A percentile compares a stretch with the other conserved stretches of the same genome.
phyloP scores from a whole-genome alignment of 2,797 vertebrate genomes.

The Argya squamiceps region DNA sequence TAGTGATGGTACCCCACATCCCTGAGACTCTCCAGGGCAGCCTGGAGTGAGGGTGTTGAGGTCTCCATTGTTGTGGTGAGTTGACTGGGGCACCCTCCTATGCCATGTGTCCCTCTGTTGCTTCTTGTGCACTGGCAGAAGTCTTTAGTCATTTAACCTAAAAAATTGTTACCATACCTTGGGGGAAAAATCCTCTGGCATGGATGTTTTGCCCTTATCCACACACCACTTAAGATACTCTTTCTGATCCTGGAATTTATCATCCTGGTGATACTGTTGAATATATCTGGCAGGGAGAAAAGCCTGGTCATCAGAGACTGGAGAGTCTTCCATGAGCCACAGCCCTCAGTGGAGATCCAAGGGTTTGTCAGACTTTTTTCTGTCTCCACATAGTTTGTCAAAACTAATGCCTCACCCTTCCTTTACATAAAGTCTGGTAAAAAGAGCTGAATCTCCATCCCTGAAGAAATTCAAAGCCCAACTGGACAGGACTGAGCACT shows the following conservation, averaged over 20 bases:
- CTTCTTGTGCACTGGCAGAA: fast-evolving
- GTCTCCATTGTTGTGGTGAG: not conserved
- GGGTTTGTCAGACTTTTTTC: not conserved
- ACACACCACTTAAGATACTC: not conserved
- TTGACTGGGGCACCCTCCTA: fast-evolving
- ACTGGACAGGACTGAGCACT: not conserved
- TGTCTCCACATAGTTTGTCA: not conserved
- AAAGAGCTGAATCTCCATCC: not conserved
- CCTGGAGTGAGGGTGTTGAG: fast-evolving
- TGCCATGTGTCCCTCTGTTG: not conserved
- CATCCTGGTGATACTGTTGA: not conserved
- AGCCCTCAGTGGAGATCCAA: not conserved
- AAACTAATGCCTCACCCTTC: not conserved
- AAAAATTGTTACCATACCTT: fast-evolving
- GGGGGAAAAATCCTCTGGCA: not conserved
- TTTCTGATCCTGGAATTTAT: not conserved
- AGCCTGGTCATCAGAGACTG: not conserved
- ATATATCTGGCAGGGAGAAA: not conserved
- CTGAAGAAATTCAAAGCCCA: not conserved
- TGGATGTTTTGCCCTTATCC: not conserved
- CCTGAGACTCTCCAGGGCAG: not conserved
- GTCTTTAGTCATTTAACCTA: not conserved
- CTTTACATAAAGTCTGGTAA: not conserved
- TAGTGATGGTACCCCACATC: not conserved
- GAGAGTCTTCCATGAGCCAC: not conserved